Evolutionary conservation across 1,140 invertebrate genomes (phyloP).

Genomic region (Paracyclopina nana): DNA sequence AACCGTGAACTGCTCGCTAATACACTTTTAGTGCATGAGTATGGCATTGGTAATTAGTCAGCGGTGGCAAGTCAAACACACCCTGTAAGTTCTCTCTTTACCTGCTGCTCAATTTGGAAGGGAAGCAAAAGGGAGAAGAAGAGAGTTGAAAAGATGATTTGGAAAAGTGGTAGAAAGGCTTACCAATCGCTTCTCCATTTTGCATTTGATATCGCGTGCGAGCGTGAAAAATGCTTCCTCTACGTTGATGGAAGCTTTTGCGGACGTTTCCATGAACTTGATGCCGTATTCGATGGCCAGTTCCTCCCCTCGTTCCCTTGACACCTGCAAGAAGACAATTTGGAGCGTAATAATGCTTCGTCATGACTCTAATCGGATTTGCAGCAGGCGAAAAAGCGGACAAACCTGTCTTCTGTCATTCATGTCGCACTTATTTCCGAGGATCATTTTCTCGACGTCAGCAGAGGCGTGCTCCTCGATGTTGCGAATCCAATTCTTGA

Average conservation of each 20-base stretch:
- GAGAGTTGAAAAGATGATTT: conserved; percentile 13
- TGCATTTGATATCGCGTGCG: conserved; percentile 78
- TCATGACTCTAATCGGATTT: conserved; percentile 2
- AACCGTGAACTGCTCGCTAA: no score
- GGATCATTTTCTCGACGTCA: conserved; percentile 84
- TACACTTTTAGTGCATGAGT: no score
- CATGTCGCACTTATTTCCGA: conserved; percentile 86
- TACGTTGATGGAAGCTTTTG: conserved; percentile 94
- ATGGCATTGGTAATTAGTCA: no score
- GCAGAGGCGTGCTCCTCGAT: conserved; percentile 45
- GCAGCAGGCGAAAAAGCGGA: not conserved
- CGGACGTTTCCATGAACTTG: conserved; percentile 95
- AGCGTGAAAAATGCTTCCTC: conserved; percentile 91
- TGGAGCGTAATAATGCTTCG: not conserved
- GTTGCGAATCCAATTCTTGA: conserved; percentile 33
- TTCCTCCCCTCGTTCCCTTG: conserved; percentile 46
- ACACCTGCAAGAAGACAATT: conserved; percentile 29
- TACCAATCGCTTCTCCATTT: conserved; percentile 89
- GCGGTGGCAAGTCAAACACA: no score
- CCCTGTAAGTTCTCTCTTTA: no score
- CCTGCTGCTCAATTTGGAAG: not conserved
- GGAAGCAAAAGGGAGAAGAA: not conserved
- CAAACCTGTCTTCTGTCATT: conserved; percentile 61
- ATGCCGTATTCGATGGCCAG: conserved; percentile 77
- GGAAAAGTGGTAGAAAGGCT: conserved; percentile 23